Evolutionary conservation across 2,113 vertebrate species (phyloP).

Genomic region (Benitochromis conjunctus): DNA sequence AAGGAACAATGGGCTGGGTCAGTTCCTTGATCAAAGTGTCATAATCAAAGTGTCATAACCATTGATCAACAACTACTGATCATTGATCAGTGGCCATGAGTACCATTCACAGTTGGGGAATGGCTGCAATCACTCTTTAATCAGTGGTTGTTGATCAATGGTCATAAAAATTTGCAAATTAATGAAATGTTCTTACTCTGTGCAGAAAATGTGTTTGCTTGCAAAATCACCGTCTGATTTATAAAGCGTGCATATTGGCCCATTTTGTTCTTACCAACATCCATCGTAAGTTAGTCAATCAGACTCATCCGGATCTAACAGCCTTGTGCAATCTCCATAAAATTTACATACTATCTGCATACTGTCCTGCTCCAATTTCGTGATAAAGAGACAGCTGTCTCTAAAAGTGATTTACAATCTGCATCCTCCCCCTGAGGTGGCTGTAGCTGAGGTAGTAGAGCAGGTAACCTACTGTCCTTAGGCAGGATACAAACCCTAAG

Average conservation of each 20-base stretch:
- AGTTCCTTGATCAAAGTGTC: not conserved
- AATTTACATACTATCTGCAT: not conserved
- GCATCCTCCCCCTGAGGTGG: not conserved
- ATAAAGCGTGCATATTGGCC: not conserved
- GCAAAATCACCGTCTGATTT: not conserved
- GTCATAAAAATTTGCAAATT: not conserved
- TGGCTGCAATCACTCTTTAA: not conserved
- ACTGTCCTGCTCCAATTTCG: not conserved
- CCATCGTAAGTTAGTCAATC: not conserved
- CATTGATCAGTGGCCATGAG: not conserved
- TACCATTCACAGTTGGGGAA: not conserved
- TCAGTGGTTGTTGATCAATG: not conserved
- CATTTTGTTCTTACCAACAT: not conserved
- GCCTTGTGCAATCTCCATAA: not conserved
- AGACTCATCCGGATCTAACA: not conserved
- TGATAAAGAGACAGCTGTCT: not conserved
- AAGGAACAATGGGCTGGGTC: not conserved
- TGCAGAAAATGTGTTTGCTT: not conserved
- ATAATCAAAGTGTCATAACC: not conserved
- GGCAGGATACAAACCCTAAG: not conserved
- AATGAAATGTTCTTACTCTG: not conserved
- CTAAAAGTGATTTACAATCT: no score
- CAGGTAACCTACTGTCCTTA: not conserved
- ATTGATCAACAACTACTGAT: not conserved
- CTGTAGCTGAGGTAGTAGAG: not conserved